phyloP scores from a whole-genome alignment of 35 echinoderm and acorn worm genomes.

The Ophiothrix spiculata region DNA sequence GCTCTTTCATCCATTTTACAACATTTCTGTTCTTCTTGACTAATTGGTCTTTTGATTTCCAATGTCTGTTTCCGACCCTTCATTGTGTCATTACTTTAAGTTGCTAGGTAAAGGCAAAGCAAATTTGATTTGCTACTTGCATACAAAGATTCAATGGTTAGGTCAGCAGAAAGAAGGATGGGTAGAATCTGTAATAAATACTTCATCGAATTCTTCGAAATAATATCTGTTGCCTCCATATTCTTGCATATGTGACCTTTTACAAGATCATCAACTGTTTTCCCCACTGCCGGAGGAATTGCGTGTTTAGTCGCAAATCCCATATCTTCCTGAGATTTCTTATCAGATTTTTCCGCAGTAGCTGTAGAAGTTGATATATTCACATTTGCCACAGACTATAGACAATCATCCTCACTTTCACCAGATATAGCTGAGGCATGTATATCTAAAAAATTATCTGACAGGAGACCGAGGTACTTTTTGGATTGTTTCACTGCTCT shows the following conservation, averaged over 20 bases:
- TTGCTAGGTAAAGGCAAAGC: not conserved
- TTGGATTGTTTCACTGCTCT: not conserved
- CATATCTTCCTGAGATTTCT: not conserved
- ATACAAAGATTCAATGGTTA: not conserved
- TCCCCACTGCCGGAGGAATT: not conserved
- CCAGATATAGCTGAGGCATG: not conserved
- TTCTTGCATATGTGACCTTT: not conserved
- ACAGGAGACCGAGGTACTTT: not conserved
- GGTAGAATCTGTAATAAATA: not conserved
- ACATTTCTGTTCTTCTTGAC: constrained; percentile 14
- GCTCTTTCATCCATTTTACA: too few relatives aligned
- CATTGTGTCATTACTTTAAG: not conserved
- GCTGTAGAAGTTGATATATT: too few relatives aligned
- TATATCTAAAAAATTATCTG: not conserved
- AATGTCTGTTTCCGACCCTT: not conserved
- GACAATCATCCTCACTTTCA: not conserved
- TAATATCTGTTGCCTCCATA: not conserved
- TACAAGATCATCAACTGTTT: constrained; percentile 14
- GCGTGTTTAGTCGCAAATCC: constrained; percentile 11
- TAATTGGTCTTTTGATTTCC: constrained; percentile 6
- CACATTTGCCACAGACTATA: not conserved
- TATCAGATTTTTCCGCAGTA: too few relatives aligned
- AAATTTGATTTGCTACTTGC: not conserved
- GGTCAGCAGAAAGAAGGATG: not conserved
- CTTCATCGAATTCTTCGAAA: not conserved